Evolutionary conservation across 2,888 invertebrate species (phyloP).

Genomic region (Pecten maximus): DNA sequence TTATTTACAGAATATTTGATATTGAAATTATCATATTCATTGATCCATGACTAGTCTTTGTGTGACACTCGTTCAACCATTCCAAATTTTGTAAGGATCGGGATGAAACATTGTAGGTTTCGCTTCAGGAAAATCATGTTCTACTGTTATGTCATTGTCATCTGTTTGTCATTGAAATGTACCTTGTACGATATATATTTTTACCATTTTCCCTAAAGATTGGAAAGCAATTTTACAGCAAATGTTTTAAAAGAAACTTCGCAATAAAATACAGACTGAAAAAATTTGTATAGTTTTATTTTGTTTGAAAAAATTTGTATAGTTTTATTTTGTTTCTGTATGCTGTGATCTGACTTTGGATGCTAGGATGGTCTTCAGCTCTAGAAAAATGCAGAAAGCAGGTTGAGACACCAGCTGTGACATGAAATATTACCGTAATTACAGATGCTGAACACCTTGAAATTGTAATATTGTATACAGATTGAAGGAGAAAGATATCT

Average conservation of each 20-base stretch:
- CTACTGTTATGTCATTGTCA: not conserved
- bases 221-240: not conserved
- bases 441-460: no score
- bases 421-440: no score
- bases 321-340: no score
- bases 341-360: no score
- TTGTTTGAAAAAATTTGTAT: no score
- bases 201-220: not conserved
- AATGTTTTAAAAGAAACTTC: not conserved
- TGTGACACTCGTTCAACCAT: not conserved
- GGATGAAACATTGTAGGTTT: not conserved
- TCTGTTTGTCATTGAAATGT: not conserved
- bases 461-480: no score
- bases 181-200: constrained; percentile 13
- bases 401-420: no score
- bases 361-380: no score
- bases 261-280: not conserved
- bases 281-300: no score
- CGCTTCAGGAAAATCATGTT: not conserved
- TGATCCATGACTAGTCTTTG: not conserved
- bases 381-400: no score
- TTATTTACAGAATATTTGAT: not conserved
- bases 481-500: no score
- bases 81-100: not conserved
- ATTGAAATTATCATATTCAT: not conserved